Percentiles rank a stretch among this genome's conserved stretches.
These are phyloP conservation scores for Mallotus villosus DNA, from an alignment of 2,797 vertebrate species.

Conservation along the genomic window DNA sequence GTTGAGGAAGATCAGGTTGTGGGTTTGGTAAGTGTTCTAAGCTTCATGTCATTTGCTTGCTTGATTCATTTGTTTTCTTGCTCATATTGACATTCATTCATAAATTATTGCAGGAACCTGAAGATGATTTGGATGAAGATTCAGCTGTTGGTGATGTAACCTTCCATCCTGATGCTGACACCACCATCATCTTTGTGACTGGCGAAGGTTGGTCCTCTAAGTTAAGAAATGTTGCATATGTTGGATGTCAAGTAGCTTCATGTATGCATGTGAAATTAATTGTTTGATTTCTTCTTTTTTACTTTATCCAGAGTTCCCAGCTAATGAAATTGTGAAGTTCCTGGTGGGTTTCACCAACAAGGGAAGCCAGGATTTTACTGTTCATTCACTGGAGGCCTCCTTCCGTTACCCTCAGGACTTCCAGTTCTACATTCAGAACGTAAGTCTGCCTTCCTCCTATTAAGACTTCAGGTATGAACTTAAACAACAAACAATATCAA, in stretches of 20 bases:
- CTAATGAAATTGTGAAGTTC: slow-evolving; percentile 77
- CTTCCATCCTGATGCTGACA: slow-evolving; percentile 75
- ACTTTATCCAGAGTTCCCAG: slow-evolving; percentile 69
- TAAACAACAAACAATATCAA: not conserved
- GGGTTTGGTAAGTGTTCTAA: slow-evolving; percentile 52
- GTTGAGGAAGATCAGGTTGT: slow-evolving; percentile 72
- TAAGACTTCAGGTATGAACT: not conserved
- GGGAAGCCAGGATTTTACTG: slow-evolving; percentile 69
- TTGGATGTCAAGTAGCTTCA: no score
- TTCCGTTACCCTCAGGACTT: slow-evolving; percentile 81
- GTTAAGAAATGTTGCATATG: no score
- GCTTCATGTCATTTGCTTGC: not conserved
- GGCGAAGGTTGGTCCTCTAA: slow-evolving; percentile 69
- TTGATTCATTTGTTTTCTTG: not conserved
- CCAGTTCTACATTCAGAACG: slow-evolving; percentile 81
- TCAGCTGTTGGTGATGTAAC: slow-evolving; percentile 53
- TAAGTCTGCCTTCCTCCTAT: slow-evolving; percentile 48
- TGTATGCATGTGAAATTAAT: not conserved
- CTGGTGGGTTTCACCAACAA: slow-evolving; percentile 80
- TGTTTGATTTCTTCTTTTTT: slow-evolving; percentile 1
- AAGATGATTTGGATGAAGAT: slow-evolving; percentile 63
- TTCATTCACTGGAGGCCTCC: slow-evolving; percentile 76
- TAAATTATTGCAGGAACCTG: slow-evolving; percentile 57
- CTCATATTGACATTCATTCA: not conserved
- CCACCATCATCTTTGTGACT: slow-evolving; percentile 74